Base-by-base conservation (phyloP, 1,140 invertebrate genomes). In the Brachionus rubens region DNA sequence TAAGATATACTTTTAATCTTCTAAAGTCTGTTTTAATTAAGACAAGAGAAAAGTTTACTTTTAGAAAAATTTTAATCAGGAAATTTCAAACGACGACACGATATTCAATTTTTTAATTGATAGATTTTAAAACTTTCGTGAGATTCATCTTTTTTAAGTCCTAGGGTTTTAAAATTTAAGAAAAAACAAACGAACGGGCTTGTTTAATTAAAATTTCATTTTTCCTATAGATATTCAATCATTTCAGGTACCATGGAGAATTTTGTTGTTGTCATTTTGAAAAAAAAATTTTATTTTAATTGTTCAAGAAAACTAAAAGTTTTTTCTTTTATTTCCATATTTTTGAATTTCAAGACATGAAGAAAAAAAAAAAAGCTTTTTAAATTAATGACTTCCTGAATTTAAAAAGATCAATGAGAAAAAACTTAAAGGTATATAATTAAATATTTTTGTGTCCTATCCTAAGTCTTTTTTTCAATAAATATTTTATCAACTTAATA, bases 1-100 rank as follows among this genome's bases (percentile, higher is more conserved):
- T 36, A 59, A 59, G 54, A 59, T 59, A 59, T 59, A 26, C 54
- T n/a, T n/a, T n/a, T 59, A 59, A 59, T 59, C 54, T 59, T 59
- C 36, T n/a, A n/a, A n/a, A n/a, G n/a, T n/a, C n/a, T n/a, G 19
- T 65, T 65, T 65, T 65, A 65, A 65, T 65, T 65, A 65, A 65
- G 59, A 65, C 59, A 65, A 65, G 59, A 65, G 43, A 65, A 65
- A 65, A 16, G 14, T 7, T 7, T 46, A 7, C 14, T 14, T 21
- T 41, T 65, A 40, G 1, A 40, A 43, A 43, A n/a, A 41, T 65
- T 65, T 65, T 65, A 43, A 65, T 43, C 12, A 65, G 40, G 59
- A 36, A 43, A 59, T 43, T 65, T 43, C 5, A 1, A 65, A 65
- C 33, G 36, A 16, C 3, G 30, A 65, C 59, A 65, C 59, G 59